Base-by-base conservation (phyloP, 2,888 invertebrate species). In the Corbicula japonica region DNA sequence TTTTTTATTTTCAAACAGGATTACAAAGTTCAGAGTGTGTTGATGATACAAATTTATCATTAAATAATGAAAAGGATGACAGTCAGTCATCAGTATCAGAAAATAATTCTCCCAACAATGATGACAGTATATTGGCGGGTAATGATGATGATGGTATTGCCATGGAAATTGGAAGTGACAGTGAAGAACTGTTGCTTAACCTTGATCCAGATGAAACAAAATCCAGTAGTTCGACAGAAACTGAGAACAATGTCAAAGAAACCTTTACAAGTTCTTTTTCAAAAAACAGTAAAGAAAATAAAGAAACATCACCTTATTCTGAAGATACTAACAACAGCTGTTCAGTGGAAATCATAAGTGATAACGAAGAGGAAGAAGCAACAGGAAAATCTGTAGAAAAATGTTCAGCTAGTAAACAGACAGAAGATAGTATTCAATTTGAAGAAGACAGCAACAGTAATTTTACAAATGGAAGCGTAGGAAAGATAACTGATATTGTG, bases 81-180 rank as follows among this genome's bases (percentile, higher is more conserved):
- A n/a, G n/a, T n/a, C n/a, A n/a, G n/a, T n/a, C n/a, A n/a, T n/a
- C n/a, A n/a, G n/a, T n/a, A n/a, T n/a, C n/a, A n/a, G n/a, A n/a
- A n/a, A n/a, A n/a, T n/a, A n/a, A n/a, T n/a, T n/a, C n/a, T n/a
- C n/a, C n/a, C n/a, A n/a, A 66, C 34, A 35, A 46, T 41, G 66
- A 66, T 60, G 48, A 34, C 18, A 68, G 30, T 28, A 56, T 32
- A 44, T 69, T 54, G 44, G 56, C 41, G 23, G 41, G 58, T 56
- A 38, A 61, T 35, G 50, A 61, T 52, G 73, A 74, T 0, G 79
- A 75, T 12, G 79, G 71, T 41, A 66, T 66, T 26, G 35, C 46
- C n/a, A 79, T 81, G 77, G 81, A 77, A 23, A 62, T 81, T 30
- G 77, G 71, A 18, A 81, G 78, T 78, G 82, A 82, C 34, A 74